Evolutionary conservation across 2,888 invertebrate species (phyloP), one percentile per base, ranked within the genome.

Genomic region (Drosophila sordidapex): DNA sequence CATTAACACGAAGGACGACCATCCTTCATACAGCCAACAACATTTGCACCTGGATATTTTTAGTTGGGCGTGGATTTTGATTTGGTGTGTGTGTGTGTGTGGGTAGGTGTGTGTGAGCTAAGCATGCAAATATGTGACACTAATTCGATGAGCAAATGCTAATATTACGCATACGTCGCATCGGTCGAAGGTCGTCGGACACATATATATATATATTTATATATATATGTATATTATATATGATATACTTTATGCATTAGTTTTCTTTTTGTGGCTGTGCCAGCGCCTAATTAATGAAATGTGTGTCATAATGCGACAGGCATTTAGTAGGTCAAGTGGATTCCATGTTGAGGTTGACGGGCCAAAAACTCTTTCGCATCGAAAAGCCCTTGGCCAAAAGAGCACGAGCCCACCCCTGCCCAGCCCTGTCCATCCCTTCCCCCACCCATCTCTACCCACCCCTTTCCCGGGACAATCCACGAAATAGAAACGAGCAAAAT

Each of bases 241-340:
- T 43, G 11, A 21, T 43, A 21, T 21, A 10, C 10, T 10, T 18
- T 25, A 18, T 21, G 60, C 21, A 25, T 49, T 36, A 25, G 52
- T 29, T n/a, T 48, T 21, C 15, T 36, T 21, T 21, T 53, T 38
- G 29, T 43, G 58, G 27, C 57, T 46, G 25, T 70, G 81, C 65
- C 62, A 74, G 84, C 76, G 77, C 72, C 89, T 85, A 89, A 89
- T 89, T 85, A 89, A 89, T 87, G 87, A 82, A 76, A 85, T 89
- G 89, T 85, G 77, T 86, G 89, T 84, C 87, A 86, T 89, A 86
- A 86, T 86, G 85, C 85, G 85, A 89, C 89, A 84, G 83, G 74
- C 81, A 80, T 85, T 89, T 89, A 86, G 81, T 86, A 86, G 85
- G 85, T 86, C 85, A 86, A 89, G 83, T 84, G 82, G 82, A 79